Percentiles rank a stretch among this genome's conserved stretches.
phyloP scores from a whole-genome alignment of 2,888 invertebrate species.

The Habrosyne pyritoides region DNA sequence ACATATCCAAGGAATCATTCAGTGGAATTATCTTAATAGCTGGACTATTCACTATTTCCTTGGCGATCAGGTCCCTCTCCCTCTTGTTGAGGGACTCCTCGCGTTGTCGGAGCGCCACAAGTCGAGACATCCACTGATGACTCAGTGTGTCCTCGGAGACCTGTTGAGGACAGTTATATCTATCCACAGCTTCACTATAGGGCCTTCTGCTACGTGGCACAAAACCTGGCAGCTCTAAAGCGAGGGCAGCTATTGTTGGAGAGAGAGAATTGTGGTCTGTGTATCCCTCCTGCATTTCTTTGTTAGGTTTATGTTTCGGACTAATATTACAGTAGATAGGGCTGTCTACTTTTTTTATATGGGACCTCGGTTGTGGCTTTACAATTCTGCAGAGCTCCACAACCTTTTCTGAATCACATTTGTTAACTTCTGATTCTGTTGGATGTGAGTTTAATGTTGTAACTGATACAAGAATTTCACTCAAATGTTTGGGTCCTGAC shows the following conservation, averaged over 20 bases:
- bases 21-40: conserved; percentile 54
- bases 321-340: conserved; percentile 70
- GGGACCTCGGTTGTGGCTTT: conserved; percentile 61
- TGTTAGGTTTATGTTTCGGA: conserved; percentile 42
- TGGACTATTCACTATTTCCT: conserved; percentile 74
- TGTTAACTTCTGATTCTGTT: conserved; percentile 55
- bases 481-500: conserved; percentile 41
- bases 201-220: conserved; percentile 70
- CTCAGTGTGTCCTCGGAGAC: conserved; percentile 82
- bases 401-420: conserved; percentile 76
- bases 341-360: conserved; percentile 49
- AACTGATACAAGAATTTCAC: conserved; percentile 54
- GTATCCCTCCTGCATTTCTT: conserved; percentile 35
- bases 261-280: conserved; percentile 55
- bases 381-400: conserved; percentile 58
- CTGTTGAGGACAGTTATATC: conserved; percentile 67
- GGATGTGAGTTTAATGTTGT: conserved; percentile 26
- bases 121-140: conserved; percentile 83
- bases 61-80: conserved; percentile 73
- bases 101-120: conserved; percentile 76
- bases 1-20: conserved; percentile 39
- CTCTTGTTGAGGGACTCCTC: conserved; percentile 79
- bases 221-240: conserved; percentile 76
- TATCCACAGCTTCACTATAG: conserved; percentile 50
- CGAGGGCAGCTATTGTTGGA: conserved; percentile 74